A percentile compares a stretch with the other conserved stretches of the same genome.
Evolutionary conservation across 2,113 vertebrate species (phyloP).

Genomic region (Ptychochromis oligacanthus): DNA sequence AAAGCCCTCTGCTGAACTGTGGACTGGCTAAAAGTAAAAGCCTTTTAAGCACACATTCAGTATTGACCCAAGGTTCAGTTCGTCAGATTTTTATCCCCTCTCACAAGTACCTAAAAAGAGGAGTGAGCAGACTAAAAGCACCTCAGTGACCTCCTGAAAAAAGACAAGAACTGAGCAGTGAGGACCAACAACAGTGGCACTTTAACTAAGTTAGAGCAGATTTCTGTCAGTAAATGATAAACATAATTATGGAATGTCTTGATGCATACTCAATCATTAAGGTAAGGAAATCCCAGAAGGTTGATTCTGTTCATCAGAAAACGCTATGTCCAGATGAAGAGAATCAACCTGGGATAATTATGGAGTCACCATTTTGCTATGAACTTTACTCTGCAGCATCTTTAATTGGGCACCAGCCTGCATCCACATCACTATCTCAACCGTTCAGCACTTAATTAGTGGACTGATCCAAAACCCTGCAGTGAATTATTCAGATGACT

Average conservation of each 20-base stretch:
- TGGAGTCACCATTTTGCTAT: not conserved
- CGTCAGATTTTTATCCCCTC: no score
- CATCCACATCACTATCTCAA: not conserved
- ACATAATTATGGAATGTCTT: not conserved
- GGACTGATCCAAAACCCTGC: not conserved
- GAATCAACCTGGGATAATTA: no score
- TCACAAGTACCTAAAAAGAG: not conserved
- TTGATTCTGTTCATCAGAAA: no score
- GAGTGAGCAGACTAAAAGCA: not conserved
- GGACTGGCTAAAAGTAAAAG: not conserved
- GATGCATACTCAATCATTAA: no score
- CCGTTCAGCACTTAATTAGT: not conserved
- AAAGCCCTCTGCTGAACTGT: not conserved
- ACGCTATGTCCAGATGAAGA: no score
- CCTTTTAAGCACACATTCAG: conserved; percentile 29
- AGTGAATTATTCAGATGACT: not conserved
- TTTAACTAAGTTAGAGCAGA: no score
- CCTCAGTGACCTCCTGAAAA: not conserved
- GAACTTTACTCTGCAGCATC: not conserved
- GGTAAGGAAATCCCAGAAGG: no score
- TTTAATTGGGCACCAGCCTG: not conserved
- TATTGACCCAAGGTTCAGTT: conserved; percentile 45
- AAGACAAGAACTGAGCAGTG: not conserved
- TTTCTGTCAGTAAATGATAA: not conserved
- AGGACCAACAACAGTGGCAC: not conserved